A percentile compares a stretch with the other conserved stretches of the same genome.
phyloP scores from a whole-genome alignment of 2,113 vertebrate genomes.

The Pituophis catenifer region DNA sequence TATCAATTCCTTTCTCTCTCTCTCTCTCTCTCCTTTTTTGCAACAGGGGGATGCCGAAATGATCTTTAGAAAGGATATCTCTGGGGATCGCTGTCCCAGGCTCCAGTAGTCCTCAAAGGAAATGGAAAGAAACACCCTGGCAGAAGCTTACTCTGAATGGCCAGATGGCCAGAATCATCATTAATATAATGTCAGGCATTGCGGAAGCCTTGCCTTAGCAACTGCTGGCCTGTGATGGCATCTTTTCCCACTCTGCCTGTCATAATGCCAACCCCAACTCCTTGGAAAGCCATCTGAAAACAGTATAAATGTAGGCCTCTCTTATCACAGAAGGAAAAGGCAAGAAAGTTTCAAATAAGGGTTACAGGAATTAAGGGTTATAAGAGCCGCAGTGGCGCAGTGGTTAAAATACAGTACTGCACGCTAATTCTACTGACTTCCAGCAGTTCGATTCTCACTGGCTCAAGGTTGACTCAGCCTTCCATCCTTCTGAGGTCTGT shows the following conservation, averaged over 20 bases:
- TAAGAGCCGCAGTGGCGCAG: too few relatives aligned
- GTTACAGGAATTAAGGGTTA: not conserved
- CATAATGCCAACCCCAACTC: slow-evolving; percentile 58
- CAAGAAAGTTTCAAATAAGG: slow-evolving; percentile 45
- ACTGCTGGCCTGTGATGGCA: slow-evolving; percentile 74
- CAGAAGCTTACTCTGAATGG: slow-evolving; percentile 63
- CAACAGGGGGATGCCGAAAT: slow-evolving; percentile 53
- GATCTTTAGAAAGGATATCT: slow-evolving; percentile 62
- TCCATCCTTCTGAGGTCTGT: too few relatives aligned
- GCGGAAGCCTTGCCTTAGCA: slow-evolving; percentile 73
- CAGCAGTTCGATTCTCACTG: too few relatives aligned
- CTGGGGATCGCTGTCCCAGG: slow-evolving; percentile 61
- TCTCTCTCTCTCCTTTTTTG: slow-evolving; percentile 29
- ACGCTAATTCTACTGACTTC: too few relatives aligned
- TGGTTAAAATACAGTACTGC: too few relatives aligned
- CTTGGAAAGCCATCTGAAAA: slow-evolving; percentile 60
- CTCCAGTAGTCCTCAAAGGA: slow-evolving; percentile 68
- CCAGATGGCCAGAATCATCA: slow-evolving; percentile 73
- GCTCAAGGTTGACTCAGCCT: too few relatives aligned
- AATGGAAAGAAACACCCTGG: slow-evolving; percentile 66
- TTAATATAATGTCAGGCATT: slow-evolving; percentile 66
- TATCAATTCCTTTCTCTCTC: slow-evolving; percentile 38
- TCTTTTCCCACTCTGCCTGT: slow-evolving; percentile 66
- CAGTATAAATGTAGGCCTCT: not conserved
- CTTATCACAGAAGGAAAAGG: slow-evolving; percentile 64